A percentile compares a stretch with the other conserved stretches of the same genome.
phyloP scores from a whole-genome alignment of 2,888 invertebrate species.

The Sialis lutaria region DNA sequence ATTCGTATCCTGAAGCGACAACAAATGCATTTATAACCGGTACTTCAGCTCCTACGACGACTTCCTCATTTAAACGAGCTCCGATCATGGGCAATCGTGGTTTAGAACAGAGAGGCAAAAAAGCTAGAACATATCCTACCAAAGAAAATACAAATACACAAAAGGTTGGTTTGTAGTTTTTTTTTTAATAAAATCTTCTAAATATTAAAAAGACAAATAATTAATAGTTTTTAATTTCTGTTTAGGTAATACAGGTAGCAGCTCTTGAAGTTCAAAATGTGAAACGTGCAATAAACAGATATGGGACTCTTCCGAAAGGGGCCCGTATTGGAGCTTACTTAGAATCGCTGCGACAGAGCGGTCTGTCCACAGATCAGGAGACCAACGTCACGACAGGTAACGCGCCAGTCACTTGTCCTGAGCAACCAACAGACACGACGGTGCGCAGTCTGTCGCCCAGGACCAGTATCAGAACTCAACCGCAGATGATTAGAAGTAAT shows the following conservation, averaged over 20 bases:
- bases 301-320: conserved; percentile 93
- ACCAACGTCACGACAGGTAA: conserved; percentile 11
- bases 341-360: conserved; percentile 78
- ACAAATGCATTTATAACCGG: conserved; percentile 24
- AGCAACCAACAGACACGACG: conserved; percentile 23
- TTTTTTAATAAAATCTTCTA: not conserved
- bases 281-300: conserved; percentile 82
- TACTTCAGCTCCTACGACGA: conserved; percentile 19
- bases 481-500: conserved; percentile 80
- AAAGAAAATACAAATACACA: conserved; percentile 25
- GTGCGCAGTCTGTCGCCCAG: conserved; percentile 45
- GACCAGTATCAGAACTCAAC: conserved; percentile 43
- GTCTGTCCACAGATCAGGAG: conserved; percentile 30
- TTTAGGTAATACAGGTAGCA: conserved; percentile 52
- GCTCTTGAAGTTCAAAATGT: conserved; percentile 93
- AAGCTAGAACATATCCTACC: conserved; percentile 37
- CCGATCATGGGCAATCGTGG: conserved; percentile 42
- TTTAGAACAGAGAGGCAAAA: conserved; percentile 42
- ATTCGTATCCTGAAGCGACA: conserved; percentile 29
- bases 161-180: conserved; percentile 6
- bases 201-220: not conserved
- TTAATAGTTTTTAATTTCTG: not conserved
- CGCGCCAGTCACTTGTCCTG: conserved; percentile 12
- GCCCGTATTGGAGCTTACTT: conserved; percentile 92
- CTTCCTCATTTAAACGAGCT: conserved; percentile 34